Percentiles rank a stretch among this genome's conserved stretches.
Evolutionary conservation across 1,140 invertebrate species (phyloP).

Genomic region (Drosophila yakuba): DNA sequence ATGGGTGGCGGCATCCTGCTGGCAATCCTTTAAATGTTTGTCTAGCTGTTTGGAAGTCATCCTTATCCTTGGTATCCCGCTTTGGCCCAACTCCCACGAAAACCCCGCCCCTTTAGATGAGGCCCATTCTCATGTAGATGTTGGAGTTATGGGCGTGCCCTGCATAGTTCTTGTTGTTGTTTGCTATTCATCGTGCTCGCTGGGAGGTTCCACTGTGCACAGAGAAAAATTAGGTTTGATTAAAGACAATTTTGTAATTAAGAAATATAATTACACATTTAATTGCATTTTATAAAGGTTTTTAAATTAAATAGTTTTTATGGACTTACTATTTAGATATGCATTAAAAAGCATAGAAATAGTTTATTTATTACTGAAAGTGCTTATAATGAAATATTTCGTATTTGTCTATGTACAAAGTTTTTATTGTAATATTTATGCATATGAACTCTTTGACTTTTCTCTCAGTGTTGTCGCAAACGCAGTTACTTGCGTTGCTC

Average conservation of each 20-base stretch:
- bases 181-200: slow-evolving; percentile 54
- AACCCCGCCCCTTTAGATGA: neutral
- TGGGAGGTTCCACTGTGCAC: slow-evolving; percentile 23
- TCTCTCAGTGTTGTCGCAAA: slow-evolving; percentile 34
- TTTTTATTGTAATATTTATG: no score
- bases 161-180: slow-evolving; percentile 58
- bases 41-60: slow-evolving; percentile 55
- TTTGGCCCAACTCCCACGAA: neutral
- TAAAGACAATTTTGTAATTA: no score
- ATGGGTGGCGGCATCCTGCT: slow-evolving; percentile 46
- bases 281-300: no score
- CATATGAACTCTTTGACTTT: neutral
- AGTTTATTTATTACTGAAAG: no score
- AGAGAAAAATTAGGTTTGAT: neutral
- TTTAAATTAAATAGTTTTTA: no score
- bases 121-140: slow-evolving; percentile 48
- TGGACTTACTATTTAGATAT: no score
- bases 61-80: slow-evolving; percentile 39
- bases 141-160: slow-evolving; percentile 64
- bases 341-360: no score
- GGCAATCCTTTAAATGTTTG: slow-evolving; percentile 64
- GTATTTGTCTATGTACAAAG: neutral
- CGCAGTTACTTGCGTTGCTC: slow-evolving; percentile 54
- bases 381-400: no score
- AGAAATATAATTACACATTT: no score